Conservation (phyloP, 2,797 vertebrate genomes). For the Tympanoctomys barrerae region DNA sequence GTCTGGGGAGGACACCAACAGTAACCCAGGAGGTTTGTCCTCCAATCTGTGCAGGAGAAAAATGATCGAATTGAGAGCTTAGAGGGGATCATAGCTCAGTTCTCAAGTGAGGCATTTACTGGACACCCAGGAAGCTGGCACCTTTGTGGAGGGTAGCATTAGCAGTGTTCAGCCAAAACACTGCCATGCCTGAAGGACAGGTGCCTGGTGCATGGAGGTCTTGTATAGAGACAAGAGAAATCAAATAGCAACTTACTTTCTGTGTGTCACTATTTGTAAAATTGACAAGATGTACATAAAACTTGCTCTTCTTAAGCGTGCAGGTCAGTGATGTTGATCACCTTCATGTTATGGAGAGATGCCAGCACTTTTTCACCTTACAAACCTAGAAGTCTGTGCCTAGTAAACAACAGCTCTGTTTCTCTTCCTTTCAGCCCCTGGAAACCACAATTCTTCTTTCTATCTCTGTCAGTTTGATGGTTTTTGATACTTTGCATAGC, state of each 20-base stretch:
- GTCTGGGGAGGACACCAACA: slow-evolving; percentile 74
- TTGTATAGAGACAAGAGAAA: background rate
- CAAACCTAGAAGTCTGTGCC: background rate
- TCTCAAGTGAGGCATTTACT: background rate
- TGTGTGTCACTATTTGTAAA: background rate
- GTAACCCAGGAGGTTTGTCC: slow-evolving; percentile 74
- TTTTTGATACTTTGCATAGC: background rate
- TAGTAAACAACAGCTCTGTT: background rate
- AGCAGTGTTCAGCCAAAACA: background rate
- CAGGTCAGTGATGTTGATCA: background rate
- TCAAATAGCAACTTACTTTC: background rate
- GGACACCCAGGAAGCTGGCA: background rate
- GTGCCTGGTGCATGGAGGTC: background rate
- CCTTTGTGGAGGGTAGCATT: background rate
- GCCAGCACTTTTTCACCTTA: background rate
- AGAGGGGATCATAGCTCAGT: background rate
- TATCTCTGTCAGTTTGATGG: background rate
- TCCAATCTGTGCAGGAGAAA: slow-evolving; percentile 63
- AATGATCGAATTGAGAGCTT: slow-evolving; percentile 58
- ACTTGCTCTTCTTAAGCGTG: background rate
- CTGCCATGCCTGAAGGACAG: background rate
- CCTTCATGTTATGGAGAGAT: background rate
- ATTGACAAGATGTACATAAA: background rate
- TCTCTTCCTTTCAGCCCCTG: background rate
- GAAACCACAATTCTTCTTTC: background rate